phyloP scores from a whole-genome alignment of 2,113 vertebrate species.

The Gallinago undulata region DNA sequence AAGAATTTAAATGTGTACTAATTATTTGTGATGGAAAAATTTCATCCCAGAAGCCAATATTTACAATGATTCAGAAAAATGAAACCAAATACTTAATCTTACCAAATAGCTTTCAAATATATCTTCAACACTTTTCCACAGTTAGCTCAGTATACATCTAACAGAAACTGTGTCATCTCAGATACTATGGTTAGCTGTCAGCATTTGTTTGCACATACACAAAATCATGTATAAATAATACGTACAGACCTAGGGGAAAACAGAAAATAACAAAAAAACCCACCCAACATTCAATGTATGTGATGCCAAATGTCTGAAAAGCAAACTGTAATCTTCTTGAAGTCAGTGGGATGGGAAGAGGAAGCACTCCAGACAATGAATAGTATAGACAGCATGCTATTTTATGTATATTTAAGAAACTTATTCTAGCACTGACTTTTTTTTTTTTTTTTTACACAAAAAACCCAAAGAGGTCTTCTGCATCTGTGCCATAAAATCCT shows the following conservation, averaged over 20 bases:
- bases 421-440: background rate
- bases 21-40: background rate
- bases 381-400: background rate
- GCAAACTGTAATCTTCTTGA: background rate
- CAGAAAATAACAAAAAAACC: background rate
- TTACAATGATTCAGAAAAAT: background rate
- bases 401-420: background rate
- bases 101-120: background rate
- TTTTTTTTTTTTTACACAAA: background rate
- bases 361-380: background rate
- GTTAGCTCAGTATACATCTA: background rate
- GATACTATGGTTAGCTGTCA: background rate
- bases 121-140: background rate
- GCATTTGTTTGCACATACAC: background rate
- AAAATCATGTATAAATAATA: background rate
- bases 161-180: background rate
- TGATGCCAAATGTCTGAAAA: background rate
- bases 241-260: background rate
- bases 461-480: background rate
- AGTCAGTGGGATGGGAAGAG: background rate
- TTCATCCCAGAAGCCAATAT: background rate
- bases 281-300: background rate
- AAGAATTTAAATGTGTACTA: background rate
- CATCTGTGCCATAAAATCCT: background rate
- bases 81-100: background rate